Base-by-base conservation (phyloP, 92 coral and sea anemone species). In the Virgularia gustaviana region DNA sequence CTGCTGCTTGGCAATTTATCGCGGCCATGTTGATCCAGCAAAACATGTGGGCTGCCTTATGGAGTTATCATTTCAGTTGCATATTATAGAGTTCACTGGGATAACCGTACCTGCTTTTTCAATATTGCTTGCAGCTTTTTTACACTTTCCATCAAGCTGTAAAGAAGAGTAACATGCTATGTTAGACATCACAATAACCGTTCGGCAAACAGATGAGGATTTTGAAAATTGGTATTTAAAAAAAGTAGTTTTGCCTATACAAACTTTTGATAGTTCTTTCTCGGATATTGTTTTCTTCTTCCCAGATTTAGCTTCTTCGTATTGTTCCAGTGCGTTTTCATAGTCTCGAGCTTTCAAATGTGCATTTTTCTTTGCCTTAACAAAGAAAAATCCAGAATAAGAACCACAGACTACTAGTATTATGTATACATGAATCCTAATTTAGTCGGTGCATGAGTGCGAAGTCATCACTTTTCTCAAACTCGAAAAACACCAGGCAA, bases 261-360 rank as follows among this genome's bases (percentile, higher is more conserved):
- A 47, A 32, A 91, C 97, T 89, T 91, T 91, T 2, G 85, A 23
- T n/a, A 92, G 68, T 11, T 92, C 98, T 68, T 89, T 92, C 28
- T 92, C 98, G 12, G 98, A 92, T 36, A 85, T 70, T 36, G 86
- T 70, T 78, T 86, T 92, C 45, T 89, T 84, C 79, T 64, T 82
- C 2, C 98, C 96, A 36, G 68, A 45, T 58, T 72, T 79, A 4
- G 87, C 85, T 37, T 92, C 98, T 58, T 92, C 98, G 41, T 79
- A 52, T 75, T 89, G 98, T 70, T 89, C 94, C 45, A 72, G 57
- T 58, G 88, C 68, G 56, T 51, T 63, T 71, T 92, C 98, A 54
- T 81, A 83, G 59, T 92, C 98, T 38, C 88, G 90, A 61, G 88
- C 56, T 78, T 92, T 92, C n/a, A 84, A 70, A 56, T 89, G 80